Evolutionary conservation across 2,797 vertebrate species (phyloP), one percentile per base, ranked within the genome.

Genomic region (Scomberomorus guttatus): DNA sequence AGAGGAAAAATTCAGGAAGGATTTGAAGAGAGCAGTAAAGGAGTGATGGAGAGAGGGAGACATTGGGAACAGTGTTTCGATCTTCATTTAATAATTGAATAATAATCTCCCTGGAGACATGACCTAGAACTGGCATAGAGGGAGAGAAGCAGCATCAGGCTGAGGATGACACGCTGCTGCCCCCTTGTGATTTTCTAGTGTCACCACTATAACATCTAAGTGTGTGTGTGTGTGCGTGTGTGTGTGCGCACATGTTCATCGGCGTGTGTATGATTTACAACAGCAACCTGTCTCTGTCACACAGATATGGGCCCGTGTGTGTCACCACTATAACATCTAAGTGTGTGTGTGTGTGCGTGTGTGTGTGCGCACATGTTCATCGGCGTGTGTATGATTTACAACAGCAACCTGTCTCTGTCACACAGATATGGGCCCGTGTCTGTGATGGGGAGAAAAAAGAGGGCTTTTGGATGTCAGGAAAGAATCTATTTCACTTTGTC

Each of bases 21-120:
- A 63, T 78, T 83, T 84, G 66, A 89, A 46, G 80, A 75, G 83
- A 65, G 71, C 10, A 6, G 71, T 57, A 61, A 61, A 70, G 83
- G 50, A 70, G 80, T 78, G 82, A 85, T 82, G 86, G 83, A 77
- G 87, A 77, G 85, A 76, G 79, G 77, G 72, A 89, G 85, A 86
- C 86, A 79, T 80, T 86, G 87, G 89, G 87, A 91, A 82, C 90
- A 91, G 91, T 88, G 84, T 92, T 95, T 95, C 91, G 90, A 96
- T 95, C 91, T 95, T 95, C 93, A 95, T 95, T 95, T 95, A 96
- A 95, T 96, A 96, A 96, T 95, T 96, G 94, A 96, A 95, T 96
- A 95, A 95, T 95, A 94, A 94, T 95, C 93, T 95, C 95, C 93
- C 93, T 63, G 75, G 94, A 95, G 95, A 94, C 92, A 54, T 96